Base-by-base conservation (phyloP, 2,113 vertebrate genomes). In the Poeciliopsis turrubarensis region DNA sequence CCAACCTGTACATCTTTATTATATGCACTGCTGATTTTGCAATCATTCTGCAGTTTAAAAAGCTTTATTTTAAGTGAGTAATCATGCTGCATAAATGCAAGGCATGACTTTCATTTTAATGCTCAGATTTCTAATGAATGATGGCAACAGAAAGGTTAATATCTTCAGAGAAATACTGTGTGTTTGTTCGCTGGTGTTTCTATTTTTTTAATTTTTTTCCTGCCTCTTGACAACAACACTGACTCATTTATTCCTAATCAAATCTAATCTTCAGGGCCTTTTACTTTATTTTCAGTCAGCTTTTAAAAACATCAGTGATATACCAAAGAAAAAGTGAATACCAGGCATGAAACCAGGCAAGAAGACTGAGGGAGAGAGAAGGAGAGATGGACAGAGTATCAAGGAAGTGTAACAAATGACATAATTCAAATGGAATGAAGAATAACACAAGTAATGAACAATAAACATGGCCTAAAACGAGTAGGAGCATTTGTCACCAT, bases 21-120 rank as follows among this genome's bases (percentile, higher is more conserved):
- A 3, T 37, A 3, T 37, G 10, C 34, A 37, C 2, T 0, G 34
- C 60, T 75, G 69, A 78, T 26, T 68, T 57, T 44, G 29, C 76
- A 86, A 82, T 84, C 67, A 84, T 22, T n/a, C 34, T 13, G 15
- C 27, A 41, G 68, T 84, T 37, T 37, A 37, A 86, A 72, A 76
- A 57, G 25, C 44, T 31, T 72, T 68, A 78, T 76, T 78, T 60
- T 60, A 72, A 80, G 60, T 66, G 3, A 4, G 27, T 74, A 81
- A 83, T 74, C 60, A 69, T 75, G 57, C 62, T 39, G 19, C 22
- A 26, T 62, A 25, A 73, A 82, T 65, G 69, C 74, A 78, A 77
- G 68, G 77, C 13, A 3, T 25, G 10, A 3, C 14, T 65, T 77
- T 77, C 31, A 17, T 19, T 81, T 73, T 66, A 32, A 26, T 39